Conservation (phyloP, 2,797 vertebrate species). For the Peromyscus eremicus region DNA sequence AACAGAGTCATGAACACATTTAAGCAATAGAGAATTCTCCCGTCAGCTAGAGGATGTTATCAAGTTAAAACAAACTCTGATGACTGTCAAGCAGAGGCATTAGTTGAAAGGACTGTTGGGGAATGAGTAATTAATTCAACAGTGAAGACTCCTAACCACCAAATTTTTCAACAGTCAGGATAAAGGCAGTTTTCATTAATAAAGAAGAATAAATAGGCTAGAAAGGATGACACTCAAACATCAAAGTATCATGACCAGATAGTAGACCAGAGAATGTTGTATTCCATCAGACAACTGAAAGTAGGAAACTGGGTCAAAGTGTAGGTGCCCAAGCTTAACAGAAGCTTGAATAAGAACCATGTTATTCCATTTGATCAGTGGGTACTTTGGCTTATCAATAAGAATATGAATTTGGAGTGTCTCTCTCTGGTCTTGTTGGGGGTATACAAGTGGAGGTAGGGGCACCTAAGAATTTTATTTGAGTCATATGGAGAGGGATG, state of each 20-base stretch:
- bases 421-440: not conserved
- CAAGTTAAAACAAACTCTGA: not conserved
- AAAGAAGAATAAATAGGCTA: not conserved
- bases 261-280: not conserved
- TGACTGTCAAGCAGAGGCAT: not conserved
- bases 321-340: not conserved
- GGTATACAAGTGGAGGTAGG: not conserved
- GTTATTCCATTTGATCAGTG: not conserved
- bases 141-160: not conserved
- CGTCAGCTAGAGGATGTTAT: not conserved
- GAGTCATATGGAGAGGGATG: not conserved
- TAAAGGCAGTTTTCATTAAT: not conserved
- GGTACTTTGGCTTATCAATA: not conserved
- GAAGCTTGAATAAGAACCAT: not conserved
- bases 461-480: not conserved
- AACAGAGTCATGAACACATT: not conserved
- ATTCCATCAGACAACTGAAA: not conserved
- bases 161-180: not conserved
- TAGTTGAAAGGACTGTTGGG: not conserved
- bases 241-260: rapidly evolving
- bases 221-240: not conserved
- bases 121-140: not conserved
- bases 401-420: not conserved
- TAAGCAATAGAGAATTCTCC: not conserved
- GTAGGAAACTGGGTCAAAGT: not conserved